phyloP scores from a whole-genome alignment of 2,113 vertebrate genomes.

The Eclectus roratus region DNA sequence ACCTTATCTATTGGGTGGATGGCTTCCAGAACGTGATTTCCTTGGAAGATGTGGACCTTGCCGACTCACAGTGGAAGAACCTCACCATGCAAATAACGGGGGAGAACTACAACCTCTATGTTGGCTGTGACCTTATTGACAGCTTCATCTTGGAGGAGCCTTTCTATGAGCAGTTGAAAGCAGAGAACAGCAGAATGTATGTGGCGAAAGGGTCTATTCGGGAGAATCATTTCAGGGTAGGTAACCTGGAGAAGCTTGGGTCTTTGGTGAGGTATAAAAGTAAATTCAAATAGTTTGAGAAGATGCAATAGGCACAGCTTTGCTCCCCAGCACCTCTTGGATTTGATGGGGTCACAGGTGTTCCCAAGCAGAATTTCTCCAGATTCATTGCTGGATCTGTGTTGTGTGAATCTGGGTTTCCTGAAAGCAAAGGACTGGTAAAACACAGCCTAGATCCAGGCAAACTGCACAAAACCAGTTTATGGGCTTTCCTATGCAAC shows the following conservation, averaged over 20 bases:
- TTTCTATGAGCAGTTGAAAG: slow-evolving; percentile 87
- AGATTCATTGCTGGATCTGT: not conserved
- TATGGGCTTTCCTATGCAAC: not conserved
- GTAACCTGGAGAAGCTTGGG: not conserved
- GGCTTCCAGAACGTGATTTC: slow-evolving; percentile 84
- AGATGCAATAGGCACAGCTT: not conserved
- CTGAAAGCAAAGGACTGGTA: not conserved
- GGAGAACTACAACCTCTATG: slow-evolving; percentile 88
- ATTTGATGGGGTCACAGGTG: not conserved
- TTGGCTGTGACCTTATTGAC: slow-evolving; percentile 93
- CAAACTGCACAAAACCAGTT: not conserved
- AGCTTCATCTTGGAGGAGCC: slow-evolving; percentile 91
- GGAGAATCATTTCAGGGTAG: slow-evolving; percentile 93
- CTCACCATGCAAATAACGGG: slow-evolving; percentile 88
- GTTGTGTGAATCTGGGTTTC: not conserved
- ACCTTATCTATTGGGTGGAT: slow-evolving; percentile 89
- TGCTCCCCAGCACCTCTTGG: not conserved
- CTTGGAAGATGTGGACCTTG: slow-evolving; percentile 93
- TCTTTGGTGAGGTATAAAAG: not conserved
- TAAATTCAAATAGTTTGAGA: not conserved
- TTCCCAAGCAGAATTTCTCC: not conserved
- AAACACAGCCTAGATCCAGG: not conserved
- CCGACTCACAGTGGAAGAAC: slow-evolving; percentile 95
- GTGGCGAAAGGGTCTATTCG: slow-evolving; percentile 86
- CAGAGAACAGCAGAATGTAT: slow-evolving; percentile 86